Evolutionary conservation across 2,113 vertebrate genomes (phyloP), one percentile per base, ranked within the genome.

Genomic region (Rallus limicola): DNA sequence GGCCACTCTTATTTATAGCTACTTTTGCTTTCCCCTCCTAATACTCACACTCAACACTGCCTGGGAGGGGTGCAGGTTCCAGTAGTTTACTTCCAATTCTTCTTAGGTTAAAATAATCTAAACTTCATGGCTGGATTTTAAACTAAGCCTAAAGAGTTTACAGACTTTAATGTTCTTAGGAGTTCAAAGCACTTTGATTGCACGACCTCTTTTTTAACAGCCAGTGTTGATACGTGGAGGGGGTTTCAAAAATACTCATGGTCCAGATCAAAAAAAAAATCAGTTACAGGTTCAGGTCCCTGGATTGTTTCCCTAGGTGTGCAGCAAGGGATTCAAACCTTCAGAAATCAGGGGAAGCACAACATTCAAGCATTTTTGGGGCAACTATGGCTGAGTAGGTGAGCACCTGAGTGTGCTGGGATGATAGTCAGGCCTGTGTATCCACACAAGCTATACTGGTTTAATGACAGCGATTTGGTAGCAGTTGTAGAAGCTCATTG

Each of bases 101-200:
- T 90, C 76, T 83, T 81, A 88, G 65, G 76, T 86, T 96, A 94
- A 93, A 92, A 82, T 91, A 95, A 93, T 82, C 77, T 86, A 69
- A 96, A 94, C 89, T 95, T 92, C 86, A 91, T 85, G 93, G 70
- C 34, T 88, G 82, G 80, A 60, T 94, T 94, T 95, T 86, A 80
- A 94, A 96, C 88, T 86, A 88, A 96, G 65, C 95, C 90, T 92
- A 40, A 92, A 90, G 92, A 83, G 82, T 92, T 93, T 67, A 92
- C 88, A 84, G 68, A 82, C 86, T 95, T 95, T 94, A 90, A 94
- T 60, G 46, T 70, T 70, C 83, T 56, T 84, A 78, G 71, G 52
- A 95, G 86, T 91, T 95, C 92, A 94, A 90, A 86, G 86, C 69
- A 83, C 80, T 92, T 86, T 88, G 82, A 70, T 81, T 75, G 79